phyloP scores from a whole-genome alignment of 2,797 vertebrate genomes.

The Poeciliopsis infans region DNA sequence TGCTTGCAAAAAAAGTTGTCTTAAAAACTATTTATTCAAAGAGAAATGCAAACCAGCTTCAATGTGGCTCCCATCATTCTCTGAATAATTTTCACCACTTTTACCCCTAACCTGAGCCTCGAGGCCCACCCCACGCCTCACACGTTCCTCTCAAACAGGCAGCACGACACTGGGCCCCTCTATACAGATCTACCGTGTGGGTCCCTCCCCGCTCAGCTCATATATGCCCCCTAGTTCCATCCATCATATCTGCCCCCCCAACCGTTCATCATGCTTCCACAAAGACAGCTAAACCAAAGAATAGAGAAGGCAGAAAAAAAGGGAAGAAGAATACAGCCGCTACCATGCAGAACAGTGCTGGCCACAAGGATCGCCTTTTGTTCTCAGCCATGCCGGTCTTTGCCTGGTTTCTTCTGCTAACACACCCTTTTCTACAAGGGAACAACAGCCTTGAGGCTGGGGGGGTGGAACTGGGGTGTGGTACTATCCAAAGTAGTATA shows the following conservation, averaged over 20 bases:
- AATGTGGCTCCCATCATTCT: conserved; percentile 9
- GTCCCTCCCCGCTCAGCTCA: conserved; percentile 29
- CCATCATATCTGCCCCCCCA: conserved; percentile 75
- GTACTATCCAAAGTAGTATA: conserved; percentile 70
- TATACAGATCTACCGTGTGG: conserved; percentile 27
- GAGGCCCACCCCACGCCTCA: conserved; percentile 69
- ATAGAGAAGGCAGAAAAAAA: conserved; percentile 70
- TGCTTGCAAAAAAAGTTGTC: conserved; percentile 12
- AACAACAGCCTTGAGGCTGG: conserved; percentile 72
- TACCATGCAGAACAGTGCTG: conserved; percentile 77
- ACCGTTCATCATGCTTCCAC: conserved; percentile 65
- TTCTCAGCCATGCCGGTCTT: conserved; percentile 67
- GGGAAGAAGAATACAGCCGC: conserved; percentile 72
- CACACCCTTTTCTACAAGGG: conserved; percentile 75
- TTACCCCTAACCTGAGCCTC: conserved; percentile 27
- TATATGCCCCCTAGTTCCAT: conserved; percentile 66
- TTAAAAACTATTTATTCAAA: conserved; percentile 10
- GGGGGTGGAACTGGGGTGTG: conserved; percentile 73
- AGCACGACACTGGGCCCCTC: conserved; percentile 75
- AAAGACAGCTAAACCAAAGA: conserved; percentile 68
- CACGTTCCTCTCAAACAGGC: conserved; percentile 78
- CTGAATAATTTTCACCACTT: conserved; percentile 31
- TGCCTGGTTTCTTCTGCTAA: conserved; percentile 71
- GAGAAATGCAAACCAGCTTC: conserved; percentile 11
- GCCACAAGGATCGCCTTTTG: conserved; percentile 70